These are phyloP conservation scores for Camelus dromedarius DNA, from an alignment of 2,113 vertebrate species.

Conservation along the genomic window DNA sequence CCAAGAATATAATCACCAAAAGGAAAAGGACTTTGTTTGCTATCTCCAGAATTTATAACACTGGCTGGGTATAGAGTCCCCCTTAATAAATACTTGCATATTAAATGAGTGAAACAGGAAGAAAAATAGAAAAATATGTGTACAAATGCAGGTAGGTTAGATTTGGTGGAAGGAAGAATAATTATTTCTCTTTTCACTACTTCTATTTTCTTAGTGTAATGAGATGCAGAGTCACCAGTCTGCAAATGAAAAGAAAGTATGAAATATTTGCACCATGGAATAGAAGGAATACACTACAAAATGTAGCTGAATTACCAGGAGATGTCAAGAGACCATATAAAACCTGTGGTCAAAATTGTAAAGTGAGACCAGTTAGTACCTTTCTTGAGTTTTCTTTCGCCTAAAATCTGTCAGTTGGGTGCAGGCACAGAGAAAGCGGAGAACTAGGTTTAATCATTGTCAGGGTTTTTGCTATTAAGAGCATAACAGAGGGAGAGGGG, in stretches of 20 bases:
- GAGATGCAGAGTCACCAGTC: background rate
- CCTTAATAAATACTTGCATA: background rate
- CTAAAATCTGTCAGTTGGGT: background rate
- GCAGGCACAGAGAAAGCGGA: background rate
- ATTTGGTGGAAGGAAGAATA: background rate
- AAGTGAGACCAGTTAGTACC: background rate
- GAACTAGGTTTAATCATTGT: background rate
- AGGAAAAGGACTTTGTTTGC: background rate
- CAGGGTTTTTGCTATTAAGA: background rate
- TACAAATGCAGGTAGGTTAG: background rate
- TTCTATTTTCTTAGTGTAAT: background rate
- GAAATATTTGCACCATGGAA: background rate
- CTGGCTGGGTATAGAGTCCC: background rate
- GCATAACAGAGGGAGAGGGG: background rate
- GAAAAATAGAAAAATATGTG: background rate
- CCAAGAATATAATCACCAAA: background rate
- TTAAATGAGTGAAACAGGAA: constrained; percentile 13
- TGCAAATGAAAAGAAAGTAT: background rate
- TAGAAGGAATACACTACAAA: background rate
- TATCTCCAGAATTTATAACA: background rate
- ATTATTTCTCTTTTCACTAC: background rate
- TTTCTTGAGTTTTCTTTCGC: background rate
- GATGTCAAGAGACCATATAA: background rate
- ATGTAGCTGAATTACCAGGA: background rate
- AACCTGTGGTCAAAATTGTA: background rate